These are phyloP conservation scores for Osmoderma eremita DNA, from an alignment of 2,888 invertebrate species.

Conservation along the genomic window DNA sequence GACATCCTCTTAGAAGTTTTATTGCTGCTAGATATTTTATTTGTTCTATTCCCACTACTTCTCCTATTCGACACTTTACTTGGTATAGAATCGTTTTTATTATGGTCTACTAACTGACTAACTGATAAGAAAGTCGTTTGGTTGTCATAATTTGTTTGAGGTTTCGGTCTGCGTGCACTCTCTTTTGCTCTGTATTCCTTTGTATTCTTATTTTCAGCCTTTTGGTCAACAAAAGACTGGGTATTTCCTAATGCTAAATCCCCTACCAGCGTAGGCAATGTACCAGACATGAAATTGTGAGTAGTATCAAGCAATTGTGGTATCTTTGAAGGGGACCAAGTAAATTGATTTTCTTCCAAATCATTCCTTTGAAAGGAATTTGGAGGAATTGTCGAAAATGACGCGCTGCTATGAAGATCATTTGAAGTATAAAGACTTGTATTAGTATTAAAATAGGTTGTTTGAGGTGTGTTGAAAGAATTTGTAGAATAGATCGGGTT, in stretches of 20 bases:
- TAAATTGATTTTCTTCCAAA: constrained; percentile 65
- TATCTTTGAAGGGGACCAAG: constrained; percentile 68
- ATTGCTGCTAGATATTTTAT: constrained; percentile 44
- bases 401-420: constrained; percentile 48
- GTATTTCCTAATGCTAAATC: constrained; percentile 67
- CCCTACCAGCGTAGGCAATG: constrained; percentile 71
- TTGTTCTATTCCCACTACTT: constrained; percentile 54
- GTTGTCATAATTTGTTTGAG: constrained; percentile 50
- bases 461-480: constrained; percentile 51
- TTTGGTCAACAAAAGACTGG: constrained; percentile 55
- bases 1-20: constrained; percentile 37
- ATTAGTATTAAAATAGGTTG: constrained; percentile 53
- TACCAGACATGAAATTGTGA: constrained; percentile 64
- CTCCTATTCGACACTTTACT: constrained; percentile 54
- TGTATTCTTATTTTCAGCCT: constrained; percentile 50
- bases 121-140: constrained; percentile 69
- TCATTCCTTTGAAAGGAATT: constrained; percentile 54
- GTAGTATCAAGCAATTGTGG: constrained; percentile 62
- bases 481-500: constrained; percentile 53
- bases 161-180: constrained; percentile 41
- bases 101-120: constrained; percentile 71
- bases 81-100: constrained; percentile 56
- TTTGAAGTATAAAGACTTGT: constrained; percentile 50
- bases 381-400: constrained; percentile 23
- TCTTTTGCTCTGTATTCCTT: constrained; percentile 42